Percentiles rank a stretch among this genome's conserved stretches.
These are phyloP conservation scores for Nymphalis io DNA, from an alignment of 1,140 invertebrate genomes.

Conservation along the genomic window DNA sequence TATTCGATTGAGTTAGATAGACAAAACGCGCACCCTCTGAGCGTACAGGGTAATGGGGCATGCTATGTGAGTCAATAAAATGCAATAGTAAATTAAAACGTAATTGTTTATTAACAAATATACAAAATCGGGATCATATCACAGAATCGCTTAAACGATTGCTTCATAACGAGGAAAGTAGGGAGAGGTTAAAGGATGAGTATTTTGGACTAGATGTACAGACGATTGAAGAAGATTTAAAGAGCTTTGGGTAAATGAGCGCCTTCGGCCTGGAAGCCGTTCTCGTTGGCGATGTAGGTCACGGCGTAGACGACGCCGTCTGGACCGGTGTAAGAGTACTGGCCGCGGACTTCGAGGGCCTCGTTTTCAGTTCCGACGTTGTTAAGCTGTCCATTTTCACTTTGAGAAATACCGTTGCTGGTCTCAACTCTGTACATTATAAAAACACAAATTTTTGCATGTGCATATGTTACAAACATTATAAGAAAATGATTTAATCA, in stretches of 20 bases:
- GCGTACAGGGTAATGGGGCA: no score
- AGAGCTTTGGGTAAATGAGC: slow-evolving; percentile 79
- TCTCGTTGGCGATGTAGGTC: slow-evolving; percentile 81
- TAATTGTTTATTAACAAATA: slow-evolving; percentile 64
- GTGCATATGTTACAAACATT: no score
- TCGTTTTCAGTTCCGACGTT: slow-evolving; percentile 83
- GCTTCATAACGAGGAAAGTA: slow-evolving; percentile 42
- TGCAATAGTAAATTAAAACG: slow-evolving; percentile 51
- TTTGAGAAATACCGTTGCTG: slow-evolving; percentile 82
- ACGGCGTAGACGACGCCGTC: slow-evolving; percentile 86
- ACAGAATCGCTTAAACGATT: slow-evolving; percentile 67
- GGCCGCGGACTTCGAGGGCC: slow-evolving; percentile 82
- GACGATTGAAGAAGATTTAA: slow-evolving; percentile 41
- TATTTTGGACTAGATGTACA: slow-evolving; percentile 70
- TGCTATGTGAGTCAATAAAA: slow-evolving; percentile 33
- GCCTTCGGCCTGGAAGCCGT: slow-evolving; percentile 83
- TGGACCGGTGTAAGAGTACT: slow-evolving; percentile 82
- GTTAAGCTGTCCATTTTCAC: slow-evolving; percentile 81
- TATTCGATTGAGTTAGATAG: no score
- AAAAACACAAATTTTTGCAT: not conserved
- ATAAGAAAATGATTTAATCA: no score
- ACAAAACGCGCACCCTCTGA: no score
- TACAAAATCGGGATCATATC: slow-evolving; percentile 67
- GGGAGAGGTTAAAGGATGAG: slow-evolving; percentile 44
- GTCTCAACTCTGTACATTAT: slow-evolving; percentile 78